Evolutionary conservation across 2,113 vertebrate genomes (phyloP).

Genomic region (Saguinus midas): DNA sequence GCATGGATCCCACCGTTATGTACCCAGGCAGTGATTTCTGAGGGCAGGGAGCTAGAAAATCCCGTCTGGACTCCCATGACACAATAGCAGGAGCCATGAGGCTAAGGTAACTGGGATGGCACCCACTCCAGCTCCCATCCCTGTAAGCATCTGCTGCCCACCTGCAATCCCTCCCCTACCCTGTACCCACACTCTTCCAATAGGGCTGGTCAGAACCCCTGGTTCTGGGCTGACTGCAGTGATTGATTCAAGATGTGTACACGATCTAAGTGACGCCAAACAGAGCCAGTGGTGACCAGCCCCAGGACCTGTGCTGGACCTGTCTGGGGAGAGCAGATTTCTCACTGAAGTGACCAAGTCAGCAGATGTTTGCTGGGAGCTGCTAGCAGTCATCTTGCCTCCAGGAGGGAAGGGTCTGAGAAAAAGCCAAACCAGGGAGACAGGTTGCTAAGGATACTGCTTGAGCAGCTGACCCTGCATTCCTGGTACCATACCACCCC

Average conservation of each 20-base stretch:
- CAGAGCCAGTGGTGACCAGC: too few relatives aligned
- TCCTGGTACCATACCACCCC: rapidly evolving
- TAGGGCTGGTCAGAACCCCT: background rate
- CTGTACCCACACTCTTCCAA: background rate
- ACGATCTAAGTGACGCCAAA: background rate
- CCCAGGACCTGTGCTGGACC: background rate
- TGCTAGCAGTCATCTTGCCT: background rate
- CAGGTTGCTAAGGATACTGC: too few relatives aligned
- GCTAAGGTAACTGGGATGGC: rapidly evolving
- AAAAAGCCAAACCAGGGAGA: background rate
- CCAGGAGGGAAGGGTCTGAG: too few relatives aligned
- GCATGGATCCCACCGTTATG: rapidly evolving
- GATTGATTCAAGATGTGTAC: too few relatives aligned
- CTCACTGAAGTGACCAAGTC: background rate
- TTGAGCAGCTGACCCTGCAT: too few relatives aligned
- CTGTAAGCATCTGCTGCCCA: rapidly evolving
- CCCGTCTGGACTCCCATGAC: rapidly evolving
- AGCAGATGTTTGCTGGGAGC: background rate
- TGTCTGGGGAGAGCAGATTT: background rate
- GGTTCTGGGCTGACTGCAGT: background rate
- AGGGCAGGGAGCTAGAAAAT: rapidly evolving
- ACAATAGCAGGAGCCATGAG: background rate
- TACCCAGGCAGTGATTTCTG: background rate
- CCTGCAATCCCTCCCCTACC: too few relatives aligned
- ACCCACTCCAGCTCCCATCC: background rate